Evolutionary conservation across 1,140 invertebrate species (phyloP).

Genomic region (Drosophila auraria): DNA sequence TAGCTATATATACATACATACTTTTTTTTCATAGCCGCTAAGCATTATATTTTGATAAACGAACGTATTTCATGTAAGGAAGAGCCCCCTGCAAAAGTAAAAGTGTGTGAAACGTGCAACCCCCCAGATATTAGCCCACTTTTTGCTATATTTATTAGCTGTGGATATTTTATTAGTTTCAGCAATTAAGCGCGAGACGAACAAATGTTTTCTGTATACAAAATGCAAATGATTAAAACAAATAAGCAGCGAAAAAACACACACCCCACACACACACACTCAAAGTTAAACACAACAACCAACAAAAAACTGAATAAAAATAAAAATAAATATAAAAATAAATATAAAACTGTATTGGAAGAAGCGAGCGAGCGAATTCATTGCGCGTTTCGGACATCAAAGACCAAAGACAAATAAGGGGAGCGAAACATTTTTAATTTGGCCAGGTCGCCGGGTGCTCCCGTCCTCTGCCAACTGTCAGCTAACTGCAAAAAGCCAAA

Average conservation of each 20-base stretch:
- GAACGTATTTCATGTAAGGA: constrained; percentile 41
- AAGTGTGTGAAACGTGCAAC: neutral
- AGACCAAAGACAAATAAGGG: constrained; percentile 62
- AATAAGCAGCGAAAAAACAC: constrained; percentile 43
- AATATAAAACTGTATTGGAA: constrained; percentile 58
- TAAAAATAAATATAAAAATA: constrained; percentile 40
- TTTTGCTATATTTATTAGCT: constrained; percentile 62
- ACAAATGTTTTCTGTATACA: constrained; percentile 69
- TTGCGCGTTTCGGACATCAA: constrained; percentile 49
- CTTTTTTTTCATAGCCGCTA: constrained; percentile 53
- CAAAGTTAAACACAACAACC: constrained; percentile 46
- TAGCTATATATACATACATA: constrained; percentile 36
- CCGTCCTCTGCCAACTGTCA: constrained; percentile 49
- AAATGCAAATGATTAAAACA: constrained; percentile 47
- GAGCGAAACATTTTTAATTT: constrained; percentile 67
- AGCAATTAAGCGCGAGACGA: constrained; percentile 68
- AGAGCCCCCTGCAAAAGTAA: neutral
- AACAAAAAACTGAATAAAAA: constrained; percentile 48
- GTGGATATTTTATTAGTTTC: constrained; percentile 64
- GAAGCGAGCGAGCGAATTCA: constrained; percentile 8
- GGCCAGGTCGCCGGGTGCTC: constrained; percentile 7
- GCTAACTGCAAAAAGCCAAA: constrained; percentile 73
- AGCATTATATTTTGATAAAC: constrained; percentile 69
- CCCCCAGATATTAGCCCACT: neutral
- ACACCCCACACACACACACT: constrained; percentile 30